Evolutionary conservation across 2,888 invertebrate genomes (phyloP).

Genomic region (Strigamia maritima): DNA sequence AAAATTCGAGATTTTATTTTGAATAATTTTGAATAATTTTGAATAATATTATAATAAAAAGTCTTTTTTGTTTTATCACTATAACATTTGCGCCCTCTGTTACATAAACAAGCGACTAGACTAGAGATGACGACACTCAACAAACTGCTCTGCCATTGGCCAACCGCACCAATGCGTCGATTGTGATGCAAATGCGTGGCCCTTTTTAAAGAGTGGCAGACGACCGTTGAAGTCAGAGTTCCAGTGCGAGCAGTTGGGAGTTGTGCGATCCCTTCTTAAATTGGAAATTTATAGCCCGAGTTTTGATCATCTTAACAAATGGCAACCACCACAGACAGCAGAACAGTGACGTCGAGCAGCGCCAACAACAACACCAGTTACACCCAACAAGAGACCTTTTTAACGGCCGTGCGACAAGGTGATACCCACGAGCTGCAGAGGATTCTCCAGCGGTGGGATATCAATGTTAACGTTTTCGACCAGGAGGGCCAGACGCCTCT

Average conservation of each 20-base stretch:
- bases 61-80: too few relatives aligned
- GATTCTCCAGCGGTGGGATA: conserved; percentile 49
- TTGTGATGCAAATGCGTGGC: not conserved
- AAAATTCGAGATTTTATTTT: too few relatives aligned
- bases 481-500: conserved; percentile 53
- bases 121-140: not conserved
- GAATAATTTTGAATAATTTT: too few relatives aligned
- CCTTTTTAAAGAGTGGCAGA: not conserved
- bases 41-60: too few relatives aligned
- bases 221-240: not conserved
- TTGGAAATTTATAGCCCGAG: too few relatives aligned
- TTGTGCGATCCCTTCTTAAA: too few relatives aligned
- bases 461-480: conserved; percentile 53
- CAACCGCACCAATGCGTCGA: not conserved
- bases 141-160: not conserved
- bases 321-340: not conserved
- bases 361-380: not conserved
- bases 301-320: too few relatives aligned
- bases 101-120: not conserved
- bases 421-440: conserved; percentile 49
- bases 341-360: not conserved
- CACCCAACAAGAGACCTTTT: conserved; percentile 48
- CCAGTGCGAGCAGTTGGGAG: not conserved
- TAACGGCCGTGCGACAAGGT: conserved; percentile 50
- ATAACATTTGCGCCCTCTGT: not conserved